These are phyloP conservation scores for Clinocottus analis DNA, from an alignment of 2,113 vertebrate genomes.

Conservation along the genomic window DNA sequence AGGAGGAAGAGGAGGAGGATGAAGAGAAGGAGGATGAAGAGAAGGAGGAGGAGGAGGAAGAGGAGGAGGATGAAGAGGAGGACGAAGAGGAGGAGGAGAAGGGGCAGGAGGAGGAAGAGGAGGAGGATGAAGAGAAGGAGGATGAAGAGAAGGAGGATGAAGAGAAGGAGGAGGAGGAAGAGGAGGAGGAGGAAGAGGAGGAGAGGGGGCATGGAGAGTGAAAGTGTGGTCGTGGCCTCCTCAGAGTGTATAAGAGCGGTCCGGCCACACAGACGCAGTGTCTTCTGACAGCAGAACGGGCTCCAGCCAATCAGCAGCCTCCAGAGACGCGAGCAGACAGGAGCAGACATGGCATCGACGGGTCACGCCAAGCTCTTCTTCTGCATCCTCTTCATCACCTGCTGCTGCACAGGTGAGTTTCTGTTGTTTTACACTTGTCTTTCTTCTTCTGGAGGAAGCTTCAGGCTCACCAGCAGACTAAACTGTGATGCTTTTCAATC, in stretches of 20 bases:
- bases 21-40: too few species aligned
- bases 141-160: too few species aligned
- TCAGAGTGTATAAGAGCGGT: neutral
- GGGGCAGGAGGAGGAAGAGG: too few species aligned
- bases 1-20: too few species aligned
- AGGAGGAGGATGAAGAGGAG: too few species aligned
- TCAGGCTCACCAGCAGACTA: too few species aligned
- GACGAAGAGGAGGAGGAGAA: too few species aligned
- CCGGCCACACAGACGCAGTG: neutral
- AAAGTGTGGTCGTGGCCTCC: slow-evolving; percentile 20
- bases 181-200: too few species aligned
- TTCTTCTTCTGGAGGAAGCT: neutral
- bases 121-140: too few species aligned
- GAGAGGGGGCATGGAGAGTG: slow-evolving; percentile 24
- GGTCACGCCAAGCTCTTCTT: slow-evolving; percentile 42
- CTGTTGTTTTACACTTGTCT: neutral
- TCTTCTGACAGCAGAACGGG: slow-evolving; percentile 1
- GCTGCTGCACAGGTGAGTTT: slow-evolving; percentile 54
- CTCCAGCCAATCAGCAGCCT: slow-evolving; percentile 9
- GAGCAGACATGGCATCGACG: slow-evolving; percentile 52
- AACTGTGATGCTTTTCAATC: neutral
- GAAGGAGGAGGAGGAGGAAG: too few species aligned
- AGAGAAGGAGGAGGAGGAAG: neutral
- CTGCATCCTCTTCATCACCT: slow-evolving; percentile 50
- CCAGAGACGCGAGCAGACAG: slow-evolving; percentile 1